Evolutionary conservation across 2,797 vertebrate genomes (phyloP).

Genomic region (Pipistrellus nathusii): DNA sequence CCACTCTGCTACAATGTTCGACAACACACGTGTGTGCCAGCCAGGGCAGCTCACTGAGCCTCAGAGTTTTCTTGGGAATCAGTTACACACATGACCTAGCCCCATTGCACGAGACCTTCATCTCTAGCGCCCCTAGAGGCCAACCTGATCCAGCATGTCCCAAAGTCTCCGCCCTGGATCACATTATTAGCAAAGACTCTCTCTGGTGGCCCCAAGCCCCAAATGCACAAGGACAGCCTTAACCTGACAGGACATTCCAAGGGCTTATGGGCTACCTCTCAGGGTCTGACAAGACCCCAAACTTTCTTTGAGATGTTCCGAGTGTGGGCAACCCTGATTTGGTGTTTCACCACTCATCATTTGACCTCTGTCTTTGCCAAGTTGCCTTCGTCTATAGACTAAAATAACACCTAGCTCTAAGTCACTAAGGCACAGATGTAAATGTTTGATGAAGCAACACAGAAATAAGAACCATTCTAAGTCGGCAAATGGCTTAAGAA

Average conservation of each 20-base stretch:
- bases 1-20: background rate
- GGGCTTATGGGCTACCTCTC: background rate
- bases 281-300: background rate
- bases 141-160: background rate
- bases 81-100: background rate
- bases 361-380: background rate
- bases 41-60: background rate
- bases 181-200: background rate
- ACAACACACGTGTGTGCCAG: background rate
- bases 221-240: background rate
- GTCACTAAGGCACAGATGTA: background rate
- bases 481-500: conserved; percentile 14
- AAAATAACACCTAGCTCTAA: background rate
- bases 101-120: background rate
- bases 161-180: background rate
- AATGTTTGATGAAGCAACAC: conserved; percentile 60
- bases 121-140: background rate
- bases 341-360: background rate
- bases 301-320: background rate
- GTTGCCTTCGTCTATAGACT: background rate
- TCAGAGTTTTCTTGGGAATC: background rate
- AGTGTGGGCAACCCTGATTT: background rate
- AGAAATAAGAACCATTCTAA: conserved; percentile 45
- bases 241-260: background rate
- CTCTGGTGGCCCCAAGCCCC: no score